phyloP scores from a whole-genome alignment of 2,888 invertebrate genomes.

The Platycheirus albimanus region DNA sequence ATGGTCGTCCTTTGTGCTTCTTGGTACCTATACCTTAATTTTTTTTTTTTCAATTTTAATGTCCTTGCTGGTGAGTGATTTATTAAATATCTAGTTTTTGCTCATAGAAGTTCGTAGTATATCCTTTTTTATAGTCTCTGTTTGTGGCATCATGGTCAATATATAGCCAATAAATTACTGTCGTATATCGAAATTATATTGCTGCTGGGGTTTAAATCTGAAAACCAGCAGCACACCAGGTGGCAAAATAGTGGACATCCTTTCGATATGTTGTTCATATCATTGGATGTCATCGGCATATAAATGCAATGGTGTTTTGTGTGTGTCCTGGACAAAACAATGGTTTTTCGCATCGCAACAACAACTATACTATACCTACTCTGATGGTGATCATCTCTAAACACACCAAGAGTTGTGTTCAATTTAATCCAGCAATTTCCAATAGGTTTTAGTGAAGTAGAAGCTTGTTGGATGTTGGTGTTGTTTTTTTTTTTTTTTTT shows the following conservation, averaged over 20 bases:
- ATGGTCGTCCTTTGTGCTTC: conserved; percentile 12
- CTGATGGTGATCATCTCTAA: conserved; percentile 23
- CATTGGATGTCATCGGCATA: conserved; percentile 48
- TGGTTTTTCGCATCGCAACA: conserved; percentile 10
- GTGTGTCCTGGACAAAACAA: conserved; percentile 4
- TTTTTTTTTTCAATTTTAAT: not conserved
- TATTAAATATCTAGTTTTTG: conserved; percentile 19
- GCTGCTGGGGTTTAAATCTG: conserved; percentile 27
- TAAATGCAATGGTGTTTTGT: conserved; percentile 6
- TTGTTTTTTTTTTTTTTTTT: not conserved
- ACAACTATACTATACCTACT: no score
- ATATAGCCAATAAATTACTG: conserved; percentile 64
- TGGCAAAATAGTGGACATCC: conserved; percentile 30
- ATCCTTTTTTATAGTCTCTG: conserved; percentile 21
- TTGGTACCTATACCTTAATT: not conserved
- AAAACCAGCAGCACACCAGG: conserved; percentile 29
- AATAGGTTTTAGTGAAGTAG: not conserved
- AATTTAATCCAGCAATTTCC: conserved; percentile 17
- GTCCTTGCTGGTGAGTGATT: conserved; percentile 24
- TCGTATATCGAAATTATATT: conserved; percentile 58
- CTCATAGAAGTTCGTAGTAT: no score
- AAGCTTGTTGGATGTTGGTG: no score
- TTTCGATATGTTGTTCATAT: conserved; percentile 15
- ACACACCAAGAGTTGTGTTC: conserved; percentile 18
- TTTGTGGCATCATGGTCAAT: conserved; percentile 57